phyloP scores from a whole-genome alignment of 2,797 vertebrate genomes.

The Spheniscus humboldti region DNA sequence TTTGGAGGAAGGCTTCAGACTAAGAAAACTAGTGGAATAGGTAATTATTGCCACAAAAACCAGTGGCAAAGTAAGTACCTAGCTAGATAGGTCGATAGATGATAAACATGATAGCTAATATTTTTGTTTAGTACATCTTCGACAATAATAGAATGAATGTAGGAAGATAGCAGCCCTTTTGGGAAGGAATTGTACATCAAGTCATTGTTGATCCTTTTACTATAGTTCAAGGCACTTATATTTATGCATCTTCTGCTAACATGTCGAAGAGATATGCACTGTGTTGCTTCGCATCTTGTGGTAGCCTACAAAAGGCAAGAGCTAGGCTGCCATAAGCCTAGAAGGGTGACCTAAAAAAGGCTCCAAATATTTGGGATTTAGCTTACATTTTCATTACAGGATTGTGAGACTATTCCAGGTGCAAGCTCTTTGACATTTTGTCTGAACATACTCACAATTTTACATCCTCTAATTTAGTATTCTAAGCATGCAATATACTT shows the following conservation, averaged over 20 bases:
- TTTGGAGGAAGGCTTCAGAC: neutral
- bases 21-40: neutral
- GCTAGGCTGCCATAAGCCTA: neutral
- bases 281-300: neutral
- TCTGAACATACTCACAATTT: neutral
- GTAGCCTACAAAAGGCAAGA: neutral
- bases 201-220: neutral
- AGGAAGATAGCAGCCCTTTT: neutral
- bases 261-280: neutral
- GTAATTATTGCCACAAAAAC: neutral
- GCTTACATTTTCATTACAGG: neutral
- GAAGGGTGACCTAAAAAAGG: neutral
- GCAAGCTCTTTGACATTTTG: neutral
- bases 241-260: neutral
- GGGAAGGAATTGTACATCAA: neutral
- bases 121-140: neutral
- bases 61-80: neutral
- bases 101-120: neutral
- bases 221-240: neutral
- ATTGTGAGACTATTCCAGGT: neutral
- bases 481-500: neutral
- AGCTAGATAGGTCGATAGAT: neutral
- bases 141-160: neutral
- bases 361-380: neutral
- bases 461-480: neutral